These are phyloP conservation scores for Trichonephila inaurata DNA, from an alignment of 1,140 invertebrate genomes.

Conservation along the genomic window DNA sequence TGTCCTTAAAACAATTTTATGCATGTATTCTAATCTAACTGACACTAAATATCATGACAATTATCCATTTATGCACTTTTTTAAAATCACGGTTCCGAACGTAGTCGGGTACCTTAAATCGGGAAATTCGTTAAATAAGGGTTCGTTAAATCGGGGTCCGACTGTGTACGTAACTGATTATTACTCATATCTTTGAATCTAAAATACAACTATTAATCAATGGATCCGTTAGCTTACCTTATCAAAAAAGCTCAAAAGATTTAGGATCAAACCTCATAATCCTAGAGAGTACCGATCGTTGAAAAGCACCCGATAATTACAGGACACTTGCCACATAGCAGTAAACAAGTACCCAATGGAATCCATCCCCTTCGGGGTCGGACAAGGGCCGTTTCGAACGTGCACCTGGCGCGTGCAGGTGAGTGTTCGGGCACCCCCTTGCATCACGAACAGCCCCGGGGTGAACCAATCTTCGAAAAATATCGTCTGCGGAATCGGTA, in stretches of 20 bases:
- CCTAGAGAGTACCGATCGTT: neutral
- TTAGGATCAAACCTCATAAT: neutral
- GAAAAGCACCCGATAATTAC: neutral
- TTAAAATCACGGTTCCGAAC: too few relatives aligned
- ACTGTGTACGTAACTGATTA: too few relatives aligned
- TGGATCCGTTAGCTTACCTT: neutral
- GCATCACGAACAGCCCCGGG: slow-evolving; percentile 8
- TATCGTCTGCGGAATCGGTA: neutral
- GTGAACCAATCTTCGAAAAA: slow-evolving; percentile 9
- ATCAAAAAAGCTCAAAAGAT: neutral
- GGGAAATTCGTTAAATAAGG: too few relatives aligned
- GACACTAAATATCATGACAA: too few relatives aligned
- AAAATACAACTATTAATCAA: neutral
- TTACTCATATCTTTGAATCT: too few relatives aligned
- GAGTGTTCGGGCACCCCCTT: slow-evolving; percentile 31
- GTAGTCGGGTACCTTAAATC: too few relatives aligned
- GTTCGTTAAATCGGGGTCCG: too few relatives aligned
- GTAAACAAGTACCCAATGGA: neutral
- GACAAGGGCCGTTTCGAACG: slow-evolving; percentile 4
- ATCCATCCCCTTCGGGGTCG: slow-evolving; percentile 1
- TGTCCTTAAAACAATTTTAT: too few relatives aligned
- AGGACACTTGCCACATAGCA: neutral
- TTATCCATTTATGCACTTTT: too few relatives aligned
- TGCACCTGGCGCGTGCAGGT: slow-evolving; percentile 31
- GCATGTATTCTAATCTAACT: too few relatives aligned